A percentile compares a stretch with the other conserved stretches of the same genome.
phyloP scores from a whole-genome alignment of 2,113 vertebrate species.

The Coracopsis vasa region DNA sequence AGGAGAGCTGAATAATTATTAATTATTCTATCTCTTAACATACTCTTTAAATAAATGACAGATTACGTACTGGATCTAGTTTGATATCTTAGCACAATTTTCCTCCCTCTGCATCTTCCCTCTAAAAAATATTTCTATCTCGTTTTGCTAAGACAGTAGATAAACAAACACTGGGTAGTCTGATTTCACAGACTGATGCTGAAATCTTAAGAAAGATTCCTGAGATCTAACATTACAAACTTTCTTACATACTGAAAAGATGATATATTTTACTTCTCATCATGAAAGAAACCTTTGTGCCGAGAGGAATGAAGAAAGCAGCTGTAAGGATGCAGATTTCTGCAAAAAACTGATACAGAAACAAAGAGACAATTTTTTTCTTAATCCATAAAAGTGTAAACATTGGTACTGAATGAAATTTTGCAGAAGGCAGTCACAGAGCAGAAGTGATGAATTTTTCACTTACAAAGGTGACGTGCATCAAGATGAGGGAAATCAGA shows the following conservation, averaged over 20 bases:
- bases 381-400: conserved; percentile 45
- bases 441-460: conserved; percentile 41
- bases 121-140: not conserved
- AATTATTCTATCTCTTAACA: not conserved
- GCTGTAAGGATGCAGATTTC: conserved; percentile 16
- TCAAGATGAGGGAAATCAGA: conserved; percentile 30
- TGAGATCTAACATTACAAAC: not conserved
- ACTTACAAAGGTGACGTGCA: conserved; percentile 27
- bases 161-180: conserved; percentile 24
- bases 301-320: conserved; percentile 34
- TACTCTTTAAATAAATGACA: not conserved
- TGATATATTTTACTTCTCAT: conserved; percentile 27
- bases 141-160: not conserved
- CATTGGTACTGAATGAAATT: not conserved
- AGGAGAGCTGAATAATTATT: not conserved
- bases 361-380: conserved; percentile 14
- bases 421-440: conserved; percentile 40
- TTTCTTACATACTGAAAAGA: conserved; percentile 26
- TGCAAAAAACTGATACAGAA: conserved; percentile 35
- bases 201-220: conserved; percentile 20
- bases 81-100: not conserved
- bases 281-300: conserved; percentile 50
- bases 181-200: conserved; percentile 16
- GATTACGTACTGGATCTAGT: conserved; percentile 4
- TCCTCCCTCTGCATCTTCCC: not conserved